Evolutionary conservation across 2,888 invertebrate species (phyloP).

Genomic region (Galerucella nymphaeae): DNA sequence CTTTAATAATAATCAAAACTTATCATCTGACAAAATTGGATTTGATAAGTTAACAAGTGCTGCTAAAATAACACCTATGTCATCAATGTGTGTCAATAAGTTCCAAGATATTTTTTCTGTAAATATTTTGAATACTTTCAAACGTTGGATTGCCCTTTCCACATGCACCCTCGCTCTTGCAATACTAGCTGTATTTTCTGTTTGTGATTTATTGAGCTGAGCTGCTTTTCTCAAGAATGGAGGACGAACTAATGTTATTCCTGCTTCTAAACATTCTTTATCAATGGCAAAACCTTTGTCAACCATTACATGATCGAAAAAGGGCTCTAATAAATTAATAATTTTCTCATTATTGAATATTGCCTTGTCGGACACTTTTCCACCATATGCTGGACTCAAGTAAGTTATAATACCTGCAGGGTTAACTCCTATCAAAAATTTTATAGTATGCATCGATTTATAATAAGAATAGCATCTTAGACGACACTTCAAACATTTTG

Average conservation of each 20-base stretch:
- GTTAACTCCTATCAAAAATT: conserved; percentile 3
- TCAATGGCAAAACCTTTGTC: conserved; percentile 8
- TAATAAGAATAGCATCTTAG: conserved; percentile 2
- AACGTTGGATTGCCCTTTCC: background rate
- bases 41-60: conserved; percentile 12
- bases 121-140: conserved; percentile 11
- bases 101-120: conserved; percentile 8
- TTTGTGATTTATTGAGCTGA: conserved; percentile 14
- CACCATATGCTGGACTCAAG: conserved; percentile 1
- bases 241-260: conserved; percentile 19
- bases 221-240: conserved; percentile 11
- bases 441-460: conserved; percentile 11
- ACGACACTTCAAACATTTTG: conserved; percentile 9
- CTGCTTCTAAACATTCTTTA: conserved; percentile 13
- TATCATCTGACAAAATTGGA: conserved; percentile 19
- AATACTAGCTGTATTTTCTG: conserved; percentile 10
- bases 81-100: conserved; percentile 3
- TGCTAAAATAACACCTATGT: conserved; percentile 10
- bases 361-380: conserved; percentile 12
- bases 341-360: conserved; percentile 14
- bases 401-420: conserved; percentile 9
- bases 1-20: conserved; percentile 1
- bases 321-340: background rate
- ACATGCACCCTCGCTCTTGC: conserved; percentile 13
- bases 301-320: conserved; percentile 10